These are phyloP conservation scores for Enteromius afrohamiltoni DNA, from an alignment of 2,797 vertebrate species.

Conservation along the genomic window DNA sequence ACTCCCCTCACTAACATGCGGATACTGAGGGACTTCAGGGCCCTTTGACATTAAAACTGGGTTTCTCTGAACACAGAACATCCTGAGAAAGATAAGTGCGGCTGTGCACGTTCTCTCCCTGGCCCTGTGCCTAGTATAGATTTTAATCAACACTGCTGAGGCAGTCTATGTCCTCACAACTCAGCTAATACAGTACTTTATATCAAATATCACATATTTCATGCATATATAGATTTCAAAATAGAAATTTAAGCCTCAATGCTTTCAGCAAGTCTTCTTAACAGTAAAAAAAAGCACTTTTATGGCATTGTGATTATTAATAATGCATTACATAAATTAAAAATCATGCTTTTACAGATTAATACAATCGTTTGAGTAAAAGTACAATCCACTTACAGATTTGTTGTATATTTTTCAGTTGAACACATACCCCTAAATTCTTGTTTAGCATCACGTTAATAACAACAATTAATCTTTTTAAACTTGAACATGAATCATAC, in stretches of 20 bases:
- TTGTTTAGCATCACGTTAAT: background rate
- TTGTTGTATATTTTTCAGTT: background rate
- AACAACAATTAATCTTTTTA: background rate
- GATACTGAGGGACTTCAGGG: background rate
- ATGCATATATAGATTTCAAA: background rate
- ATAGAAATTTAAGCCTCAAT: background rate
- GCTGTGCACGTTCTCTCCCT: background rate
- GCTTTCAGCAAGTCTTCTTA: background rate
- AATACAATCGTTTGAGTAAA: background rate
- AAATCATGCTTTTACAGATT: background rate
- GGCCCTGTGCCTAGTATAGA: conserved; percentile 3
- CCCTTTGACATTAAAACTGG: background rate
- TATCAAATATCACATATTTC: conserved; percentile 22
- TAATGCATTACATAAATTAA: background rate
- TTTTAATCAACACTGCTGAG: background rate
- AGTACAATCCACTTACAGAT: background rate
- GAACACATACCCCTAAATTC: background rate
- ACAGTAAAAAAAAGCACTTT: conserved; percentile 1
- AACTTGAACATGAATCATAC: background rate
- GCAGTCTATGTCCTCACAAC: background rate
- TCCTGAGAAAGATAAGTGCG: background rate
- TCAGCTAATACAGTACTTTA: conserved; percentile 42
- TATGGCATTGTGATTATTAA: background rate
- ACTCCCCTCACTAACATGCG: conserved; percentile 25
- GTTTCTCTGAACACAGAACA: conserved; percentile 11